These are phyloP conservation scores for Caenorhabditis tropicalis DNA, from an alignment of 1,140 invertebrate species.

Conservation along the genomic window DNA sequence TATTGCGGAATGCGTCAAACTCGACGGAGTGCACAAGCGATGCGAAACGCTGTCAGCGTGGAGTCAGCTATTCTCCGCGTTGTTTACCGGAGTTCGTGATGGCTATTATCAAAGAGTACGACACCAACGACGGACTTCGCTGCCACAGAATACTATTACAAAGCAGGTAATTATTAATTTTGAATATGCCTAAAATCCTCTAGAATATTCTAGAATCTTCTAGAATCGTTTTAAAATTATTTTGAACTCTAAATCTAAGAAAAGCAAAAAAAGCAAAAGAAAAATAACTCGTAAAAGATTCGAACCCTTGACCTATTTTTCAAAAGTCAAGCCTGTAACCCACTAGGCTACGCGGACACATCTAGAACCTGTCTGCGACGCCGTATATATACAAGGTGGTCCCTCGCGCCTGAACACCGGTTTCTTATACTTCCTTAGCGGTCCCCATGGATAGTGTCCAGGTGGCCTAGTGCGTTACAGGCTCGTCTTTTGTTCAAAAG, in stretches of 20 bases:
- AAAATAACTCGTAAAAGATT: not conserved
- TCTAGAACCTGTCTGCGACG: no score
- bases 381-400: not conserved
- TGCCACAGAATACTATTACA: conserved; percentile 63
- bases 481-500: no score
- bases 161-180: conserved; percentile 49
- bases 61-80: conserved; percentile 64
- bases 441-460: no score
- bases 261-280: not conserved
- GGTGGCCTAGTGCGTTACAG: no score
- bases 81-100: conserved; percentile 54
- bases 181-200: no score
- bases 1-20: conserved; percentile 69
- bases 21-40: conserved; percentile 67
- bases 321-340: not conserved
- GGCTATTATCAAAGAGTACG: conserved; percentile 55
- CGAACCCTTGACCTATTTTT: not conserved
- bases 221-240: no score
- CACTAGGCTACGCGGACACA: no score
- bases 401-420: no score
- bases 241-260: no score
- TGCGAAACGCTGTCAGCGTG: conserved; percentile 69
- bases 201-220: no score
- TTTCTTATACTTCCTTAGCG: not conserved
- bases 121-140: conserved; percentile 51